Evolutionary conservation across 2,888 invertebrate genomes (phyloP), one percentile per base, ranked within the genome.

Genomic region (Parthenolecanium corni): DNA sequence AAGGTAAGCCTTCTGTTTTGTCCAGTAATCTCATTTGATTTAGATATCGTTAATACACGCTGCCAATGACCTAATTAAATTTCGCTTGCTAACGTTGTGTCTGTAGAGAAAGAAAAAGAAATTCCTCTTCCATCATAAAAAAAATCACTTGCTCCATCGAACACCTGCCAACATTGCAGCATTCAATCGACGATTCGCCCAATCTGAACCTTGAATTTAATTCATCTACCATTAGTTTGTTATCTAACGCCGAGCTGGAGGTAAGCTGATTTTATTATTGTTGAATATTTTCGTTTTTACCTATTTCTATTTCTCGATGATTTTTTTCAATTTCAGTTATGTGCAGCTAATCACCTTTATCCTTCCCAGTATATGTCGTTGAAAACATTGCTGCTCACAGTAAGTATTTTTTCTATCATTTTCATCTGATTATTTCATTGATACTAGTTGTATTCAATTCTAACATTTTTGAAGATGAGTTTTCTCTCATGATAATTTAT

Each of bases 71-170:
- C n/a, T n/a, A n/a, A n/a, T n/a, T n/a, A n/a, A n/a, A n/a, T n/a
- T n/a, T n/a, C n/a, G n/a, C n/a, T n/a, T n/a, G n/a, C n/a, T n/a
- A n/a, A n/a, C n/a, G n/a, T 3, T 42, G 6, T 31, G 25, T 62
- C 58, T 61, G 9, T 31, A 70, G 65, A 71, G 70, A 65, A 69
- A 71, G 66, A 65, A 69, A 64, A 68, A 67, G 44, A 80, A 81
- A 76, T 82, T 85, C 77, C 85, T 85, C 77, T 88, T 89, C 80
- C 83, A 87, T 78, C 81, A 88, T 80, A 83, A 86, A 80, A 90
- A 90, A 78, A 82, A 86, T 76, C 89, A 89, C 77, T 85, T 84
- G 65, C 68, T 68, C 65, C 68, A 69, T 67, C 67, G 70, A 65
- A 68, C 69, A 42, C 68, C 70, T 65, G 54, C 64, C 64, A 63